Evolutionary conservation across 2,888 invertebrate species (phyloP).

Genomic region (Ametastegia equiseti): DNA sequence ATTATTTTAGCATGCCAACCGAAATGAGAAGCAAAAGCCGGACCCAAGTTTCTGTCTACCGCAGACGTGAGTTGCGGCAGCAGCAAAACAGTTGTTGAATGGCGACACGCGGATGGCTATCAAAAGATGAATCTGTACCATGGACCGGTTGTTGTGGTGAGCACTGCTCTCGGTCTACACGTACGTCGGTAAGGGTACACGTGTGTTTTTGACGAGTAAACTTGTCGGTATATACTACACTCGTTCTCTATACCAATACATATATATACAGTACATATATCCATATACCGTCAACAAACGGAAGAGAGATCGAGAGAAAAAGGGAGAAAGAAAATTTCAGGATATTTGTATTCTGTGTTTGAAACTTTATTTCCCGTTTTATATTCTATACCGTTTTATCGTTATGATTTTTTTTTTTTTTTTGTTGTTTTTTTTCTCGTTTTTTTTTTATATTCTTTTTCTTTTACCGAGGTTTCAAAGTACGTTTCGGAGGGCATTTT

Average conservation of each 20-base stretch:
- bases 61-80: background rate
- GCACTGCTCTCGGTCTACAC: background rate
- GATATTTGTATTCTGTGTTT: constrained; percentile 38
- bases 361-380: constrained; percentile 43
- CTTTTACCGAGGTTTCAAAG: background rate
- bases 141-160: constrained; percentile 16
- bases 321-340: constrained; percentile 5
- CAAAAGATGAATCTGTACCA: constrained; percentile 39
- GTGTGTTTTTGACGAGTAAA: constrained; percentile 16
- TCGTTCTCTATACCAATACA: background rate
- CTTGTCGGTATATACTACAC: background rate
- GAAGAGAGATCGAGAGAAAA: background rate
- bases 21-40: background rate
- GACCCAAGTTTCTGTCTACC: constrained; percentile 7
- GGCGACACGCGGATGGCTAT: constrained; percentile 36
- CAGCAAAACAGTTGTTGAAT: background rate
- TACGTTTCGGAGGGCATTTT: constrained; percentile 25
- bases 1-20: background rate
- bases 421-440: background rate
- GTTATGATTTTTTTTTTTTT: constrained; percentile 2
- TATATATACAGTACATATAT: background rate
- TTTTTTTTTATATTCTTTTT: background rate
- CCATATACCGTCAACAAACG: background rate
- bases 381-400: constrained; percentile 38
- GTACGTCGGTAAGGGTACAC: background rate